Evolutionary conservation across 2,888 invertebrate species (phyloP), one percentile per base, ranked within the genome.

Genomic region (Gymnocheta viridis): DNA sequence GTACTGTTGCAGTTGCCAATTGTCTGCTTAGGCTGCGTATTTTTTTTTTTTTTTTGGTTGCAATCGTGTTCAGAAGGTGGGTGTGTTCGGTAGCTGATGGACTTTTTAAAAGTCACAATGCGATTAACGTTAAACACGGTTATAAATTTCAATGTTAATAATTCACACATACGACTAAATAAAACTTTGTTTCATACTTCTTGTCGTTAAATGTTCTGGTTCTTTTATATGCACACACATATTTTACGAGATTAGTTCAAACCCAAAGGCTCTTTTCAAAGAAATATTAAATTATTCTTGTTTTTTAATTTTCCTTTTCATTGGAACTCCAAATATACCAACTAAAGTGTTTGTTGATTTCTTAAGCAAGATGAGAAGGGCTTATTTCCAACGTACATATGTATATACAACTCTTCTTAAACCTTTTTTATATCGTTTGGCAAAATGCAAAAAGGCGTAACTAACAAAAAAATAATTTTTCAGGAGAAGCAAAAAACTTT

Each of bases 71-170:
- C 35, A 79, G 69, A 44, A 79, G 54, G 79, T 79, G 82, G 82
- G 82, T 83, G 82, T 76, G 79, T 83, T 83, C 82, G 58, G 82
- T 83, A 83, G 82, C 82, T 83, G 79, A 83, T 79, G 73, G 69
- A 58, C 74, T 74, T 74, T 62, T 73, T 32, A 64, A 74, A 74
- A 54, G 69, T 54, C 67, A 58, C 79, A 83, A 79, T 64, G 74
- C 69, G 82, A 74, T 83, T 83, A 79, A 74, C 47, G 70, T 74
- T 32, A 64, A 60, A 47, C 58, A 29, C 56, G 86, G 86, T 85
- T 35, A 86, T 86, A 79, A 85, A 86, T 74, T 84, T 88, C 47
- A 86, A 84, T 54, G 85, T 85, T 58, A 86, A 85, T 60, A 78
- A 86, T 27, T 70, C 79, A 64, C 69, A 73, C 62, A 44, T 29